Evolutionary conservation across 2,888 invertebrate genomes (phyloP).

Genomic region (Drosophila meridiana): DNA sequence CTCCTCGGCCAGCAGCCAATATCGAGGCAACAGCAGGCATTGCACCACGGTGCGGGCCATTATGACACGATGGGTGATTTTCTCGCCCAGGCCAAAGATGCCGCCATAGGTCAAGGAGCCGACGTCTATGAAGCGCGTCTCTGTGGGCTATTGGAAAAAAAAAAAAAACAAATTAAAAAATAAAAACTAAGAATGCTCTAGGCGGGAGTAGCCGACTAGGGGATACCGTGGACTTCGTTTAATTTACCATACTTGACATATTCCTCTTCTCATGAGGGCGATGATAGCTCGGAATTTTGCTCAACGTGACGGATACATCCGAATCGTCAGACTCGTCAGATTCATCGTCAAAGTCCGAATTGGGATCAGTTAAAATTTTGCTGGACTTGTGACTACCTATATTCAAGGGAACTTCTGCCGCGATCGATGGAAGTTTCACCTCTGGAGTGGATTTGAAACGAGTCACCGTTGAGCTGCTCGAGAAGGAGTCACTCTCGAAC

Average conservation of each 20-base stretch:
- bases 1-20: slow-evolving; percentile 88
- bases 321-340: neutral
- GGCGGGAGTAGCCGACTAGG: neutral
- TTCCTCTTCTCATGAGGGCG: neutral
- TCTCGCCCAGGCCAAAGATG: slow-evolving; percentile 90
- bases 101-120: slow-evolving; percentile 82
- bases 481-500: neutral
- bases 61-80: slow-evolving; percentile 88
- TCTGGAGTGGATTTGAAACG: neutral
- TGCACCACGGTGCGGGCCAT: slow-evolving; percentile 88
- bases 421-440: too few species aligned
- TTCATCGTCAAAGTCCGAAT: neutral
- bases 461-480: too few species aligned
- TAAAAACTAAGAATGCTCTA: too few species aligned
- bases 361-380: neutral
- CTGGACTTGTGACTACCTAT: neutral
- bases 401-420: too few species aligned
- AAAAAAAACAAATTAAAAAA: neutral
- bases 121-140: slow-evolving; percentile 83
- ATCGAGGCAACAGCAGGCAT: slow-evolving; percentile 89
- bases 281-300: neutral
- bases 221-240: neutral
- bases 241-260: neutral
- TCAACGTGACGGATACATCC: neutral
- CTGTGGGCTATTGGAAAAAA: slow-evolving; percentile 30